phyloP scores from a whole-genome alignment of 2,113 vertebrate genomes.

The Orcinus orca region DNA sequence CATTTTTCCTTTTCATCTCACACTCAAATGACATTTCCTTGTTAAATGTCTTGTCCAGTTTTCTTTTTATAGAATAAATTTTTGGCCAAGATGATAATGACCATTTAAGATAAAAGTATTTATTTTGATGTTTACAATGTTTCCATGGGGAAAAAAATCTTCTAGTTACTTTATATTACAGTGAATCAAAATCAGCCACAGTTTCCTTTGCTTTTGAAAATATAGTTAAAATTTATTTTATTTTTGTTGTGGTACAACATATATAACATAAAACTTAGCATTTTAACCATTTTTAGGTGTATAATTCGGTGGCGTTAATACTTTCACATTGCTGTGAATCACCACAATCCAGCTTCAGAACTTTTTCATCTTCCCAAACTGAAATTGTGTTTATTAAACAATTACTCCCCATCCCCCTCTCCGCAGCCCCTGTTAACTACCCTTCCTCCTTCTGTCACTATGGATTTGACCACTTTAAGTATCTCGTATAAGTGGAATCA shows the following conservation, averaged over 20 bases:
- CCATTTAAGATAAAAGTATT: background rate
- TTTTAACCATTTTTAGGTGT: background rate
- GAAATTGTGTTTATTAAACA: background rate
- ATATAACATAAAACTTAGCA: background rate
- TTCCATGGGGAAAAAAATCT: background rate
- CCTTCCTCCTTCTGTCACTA: background rate
- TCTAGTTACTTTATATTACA: background rate
- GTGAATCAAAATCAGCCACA: background rate
- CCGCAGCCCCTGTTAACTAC: background rate
- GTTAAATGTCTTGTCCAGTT: background rate
- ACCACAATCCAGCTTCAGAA: background rate
- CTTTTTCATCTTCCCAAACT: background rate
- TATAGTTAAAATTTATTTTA: background rate
- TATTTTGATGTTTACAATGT: background rate
- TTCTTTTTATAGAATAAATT: background rate
- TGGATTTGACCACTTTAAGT: background rate
- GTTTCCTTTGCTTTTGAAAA: background rate
- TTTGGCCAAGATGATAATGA: background rate
- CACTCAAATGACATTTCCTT: background rate
- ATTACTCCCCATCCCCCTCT: background rate
- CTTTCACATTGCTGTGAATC: background rate
- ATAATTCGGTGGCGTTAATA: background rate
- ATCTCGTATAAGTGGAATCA: background rate
- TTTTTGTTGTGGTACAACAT: background rate
- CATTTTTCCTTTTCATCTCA: background rate